A percentile compares a stretch with the other conserved stretches of the same genome.
These are phyloP conservation scores for Linnaemya vulpina DNA, from an alignment of 2,888 invertebrate species.

Conservation along the genomic window DNA sequence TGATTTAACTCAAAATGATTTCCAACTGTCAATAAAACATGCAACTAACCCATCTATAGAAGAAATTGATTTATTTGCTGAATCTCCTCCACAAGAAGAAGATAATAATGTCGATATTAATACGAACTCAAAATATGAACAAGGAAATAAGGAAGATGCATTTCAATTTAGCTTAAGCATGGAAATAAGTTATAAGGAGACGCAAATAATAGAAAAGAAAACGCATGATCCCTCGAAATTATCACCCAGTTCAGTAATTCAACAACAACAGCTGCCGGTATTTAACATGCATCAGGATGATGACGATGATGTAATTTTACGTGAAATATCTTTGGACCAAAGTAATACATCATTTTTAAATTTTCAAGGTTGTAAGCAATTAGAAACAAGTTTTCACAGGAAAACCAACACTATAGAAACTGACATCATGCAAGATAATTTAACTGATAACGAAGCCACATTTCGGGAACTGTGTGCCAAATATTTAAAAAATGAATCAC, in stretches of 20 bases:
- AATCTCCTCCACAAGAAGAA: slow-evolving; percentile 53
- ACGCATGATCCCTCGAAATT: background rate
- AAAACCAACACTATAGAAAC: slow-evolving; percentile 9
- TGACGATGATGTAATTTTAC: slow-evolving; percentile 38
- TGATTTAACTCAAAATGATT: slow-evolving; percentile 74
- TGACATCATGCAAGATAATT: background rate
- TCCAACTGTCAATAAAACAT: background rate
- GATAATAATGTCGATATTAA: slow-evolving; percentile 22
- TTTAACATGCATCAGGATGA: background rate
- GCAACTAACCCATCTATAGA: slow-evolving; percentile 37
- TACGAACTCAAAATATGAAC: slow-evolving; percentile 12
- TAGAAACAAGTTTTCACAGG: slow-evolving; percentile 51
- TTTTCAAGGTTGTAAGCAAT: slow-evolving; percentile 54
- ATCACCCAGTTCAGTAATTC: background rate
- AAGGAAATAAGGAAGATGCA: background rate
- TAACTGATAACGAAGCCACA: slow-evolving; percentile 31
- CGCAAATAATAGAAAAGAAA: slow-evolving; percentile 11
- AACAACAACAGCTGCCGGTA: background rate
- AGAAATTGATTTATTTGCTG: slow-evolving; percentile 65
- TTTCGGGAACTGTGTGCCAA: slow-evolving; percentile 64
- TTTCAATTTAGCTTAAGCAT: slow-evolving; percentile 32
- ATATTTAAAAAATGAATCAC: slow-evolving; percentile 48
- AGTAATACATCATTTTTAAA: slow-evolving; percentile 43
- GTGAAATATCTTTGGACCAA: slow-evolving; percentile 47
- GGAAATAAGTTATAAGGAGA: background rate